These are phyloP conservation scores for Incurvaria masculella DNA, from an alignment of 2,888 invertebrate genomes.

Conservation along the genomic window DNA sequence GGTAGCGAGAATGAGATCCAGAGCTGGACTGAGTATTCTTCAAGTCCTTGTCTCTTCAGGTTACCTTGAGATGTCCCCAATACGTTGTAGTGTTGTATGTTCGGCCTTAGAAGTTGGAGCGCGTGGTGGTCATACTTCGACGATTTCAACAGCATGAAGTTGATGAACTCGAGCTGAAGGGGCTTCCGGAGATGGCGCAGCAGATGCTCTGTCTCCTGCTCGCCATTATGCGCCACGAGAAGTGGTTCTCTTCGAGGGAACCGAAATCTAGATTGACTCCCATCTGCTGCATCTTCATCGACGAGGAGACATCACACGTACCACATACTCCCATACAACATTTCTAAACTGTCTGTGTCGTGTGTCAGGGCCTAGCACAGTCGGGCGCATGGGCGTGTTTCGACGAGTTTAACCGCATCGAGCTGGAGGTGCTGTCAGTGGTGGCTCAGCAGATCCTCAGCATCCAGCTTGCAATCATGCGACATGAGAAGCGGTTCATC, in stretches of 20 bases:
- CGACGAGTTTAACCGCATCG: constrained; percentile 94
- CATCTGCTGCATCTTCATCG: constrained; percentile 85
- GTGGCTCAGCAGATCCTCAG: constrained; percentile 92
- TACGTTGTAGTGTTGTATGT: too few relatives aligned
- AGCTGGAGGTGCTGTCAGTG: constrained; percentile 88
- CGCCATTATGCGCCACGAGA: constrained; percentile 74
- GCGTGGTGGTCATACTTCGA: constrained; percentile 96
- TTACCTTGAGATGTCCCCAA: too few relatives aligned
- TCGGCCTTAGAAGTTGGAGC: too few relatives aligned
- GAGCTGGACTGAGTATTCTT: too few relatives aligned
- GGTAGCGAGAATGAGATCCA: too few relatives aligned
- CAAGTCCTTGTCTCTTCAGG: too few relatives aligned
- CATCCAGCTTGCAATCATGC: constrained; percentile 83
- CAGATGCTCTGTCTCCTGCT: constrained; percentile 90
- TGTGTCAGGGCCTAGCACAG: constrained; percentile 81
- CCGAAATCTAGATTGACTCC: constrained; percentile 85
- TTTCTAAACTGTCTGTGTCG: too few relatives aligned
- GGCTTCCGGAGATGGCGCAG: constrained; percentile 90
- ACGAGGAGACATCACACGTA: too few relatives aligned
- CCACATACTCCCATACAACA: too few relatives aligned
- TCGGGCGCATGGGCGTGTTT: constrained; percentile 95
- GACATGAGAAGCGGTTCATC: constrained; percentile 74
- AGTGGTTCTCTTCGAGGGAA: constrained; percentile 89
- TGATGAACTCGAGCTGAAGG: constrained; percentile 89
- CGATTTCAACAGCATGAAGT: constrained; percentile 93